Evolutionary conservation across 2,797 vertebrate species (phyloP).

Genomic region (Enteromius argenteus): DNA sequence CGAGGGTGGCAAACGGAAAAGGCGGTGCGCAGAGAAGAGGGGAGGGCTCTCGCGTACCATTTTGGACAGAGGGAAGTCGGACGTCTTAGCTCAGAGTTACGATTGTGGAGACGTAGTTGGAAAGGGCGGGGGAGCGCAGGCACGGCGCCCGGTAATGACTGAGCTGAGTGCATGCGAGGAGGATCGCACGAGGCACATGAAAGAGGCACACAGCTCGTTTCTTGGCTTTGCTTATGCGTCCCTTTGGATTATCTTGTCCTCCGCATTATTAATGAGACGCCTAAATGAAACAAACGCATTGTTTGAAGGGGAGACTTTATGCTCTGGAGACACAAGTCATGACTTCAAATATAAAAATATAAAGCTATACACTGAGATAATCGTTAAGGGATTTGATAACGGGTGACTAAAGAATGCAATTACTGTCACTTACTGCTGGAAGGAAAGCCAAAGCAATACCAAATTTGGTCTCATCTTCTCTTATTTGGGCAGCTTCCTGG

Average conservation of each 20-base stretch:
- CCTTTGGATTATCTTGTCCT: slow-evolving; percentile 46
- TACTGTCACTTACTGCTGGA: slow-evolving; percentile 8
- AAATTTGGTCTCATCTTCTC: slow-evolving; percentile 1
- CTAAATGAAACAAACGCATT: slow-evolving; percentile 26
- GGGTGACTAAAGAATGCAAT: slow-evolving; percentile 23
- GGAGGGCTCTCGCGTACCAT: slow-evolving; percentile 65
- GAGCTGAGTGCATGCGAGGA: slow-evolving; percentile 73
- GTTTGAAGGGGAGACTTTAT: slow-evolving; percentile 1
- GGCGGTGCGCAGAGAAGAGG: slow-evolving; percentile 63
- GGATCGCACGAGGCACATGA: slow-evolving; percentile 68
- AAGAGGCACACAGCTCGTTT: slow-evolving; percentile 68
- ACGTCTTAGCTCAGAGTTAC: slow-evolving; percentile 65
- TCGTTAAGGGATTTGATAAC: slow-evolving; percentile 21
- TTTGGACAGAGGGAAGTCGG: slow-evolving; percentile 74
- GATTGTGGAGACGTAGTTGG: slow-evolving; percentile 59
- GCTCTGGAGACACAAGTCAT: slow-evolving; percentile 36
- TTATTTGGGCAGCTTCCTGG: slow-evolving; percentile 17
- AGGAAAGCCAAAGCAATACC: slow-evolving; percentile 10
- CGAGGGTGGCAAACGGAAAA: slow-evolving; percentile 80
- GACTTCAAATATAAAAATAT: slow-evolving; percentile 28
- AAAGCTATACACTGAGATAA: slow-evolving; percentile 24
- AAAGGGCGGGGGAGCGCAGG: slow-evolving; percentile 64
- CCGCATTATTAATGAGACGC: slow-evolving; percentile 39
- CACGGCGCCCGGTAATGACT: slow-evolving; percentile 75
- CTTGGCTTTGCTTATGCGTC: slow-evolving; percentile 61